Conservation (phyloP, 2,888 invertebrate genomes). For the Zygothrica quintamaculata region DNA sequence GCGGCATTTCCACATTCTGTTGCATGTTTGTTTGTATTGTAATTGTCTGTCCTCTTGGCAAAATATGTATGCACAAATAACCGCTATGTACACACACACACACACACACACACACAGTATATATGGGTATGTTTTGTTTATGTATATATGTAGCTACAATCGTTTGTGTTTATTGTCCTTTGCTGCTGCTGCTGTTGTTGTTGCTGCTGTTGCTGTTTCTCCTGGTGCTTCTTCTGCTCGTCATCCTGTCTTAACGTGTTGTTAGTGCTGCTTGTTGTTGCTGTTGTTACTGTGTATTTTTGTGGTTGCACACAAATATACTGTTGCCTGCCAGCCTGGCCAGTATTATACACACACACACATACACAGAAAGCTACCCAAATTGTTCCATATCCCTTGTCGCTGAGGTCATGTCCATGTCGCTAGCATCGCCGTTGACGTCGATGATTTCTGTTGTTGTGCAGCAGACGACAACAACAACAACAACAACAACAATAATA, state of each 20-base stretch:
- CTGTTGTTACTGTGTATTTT: constrained; percentile 57
- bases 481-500: constrained; percentile 22
- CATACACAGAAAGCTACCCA: constrained; percentile 33
- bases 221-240: constrained; percentile 24
- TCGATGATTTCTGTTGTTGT: constrained; percentile 56
- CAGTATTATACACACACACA: constrained; percentile 39
- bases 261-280: constrained; percentile 32
- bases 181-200: constrained; percentile 33
- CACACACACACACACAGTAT: constrained; percentile 14
- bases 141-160: constrained; percentile 37
- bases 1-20: constrained; percentile 60
- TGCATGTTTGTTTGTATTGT: constrained; percentile 74
- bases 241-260: constrained; percentile 30
- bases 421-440: constrained; percentile 64
- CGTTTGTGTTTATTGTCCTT: constrained; percentile 58
- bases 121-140: constrained; percentile 10
- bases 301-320: constrained; percentile 77
- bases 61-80: constrained; percentile 59
- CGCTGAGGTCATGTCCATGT: constrained; percentile 74
- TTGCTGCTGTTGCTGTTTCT: constrained; percentile 14
- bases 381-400: constrained; percentile 38
- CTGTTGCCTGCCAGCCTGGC: constrained; percentile 56
- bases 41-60: constrained; percentile 66
- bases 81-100: constrained; percentile 23
- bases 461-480: constrained; percentile 23